A percentile compares a stretch with the other conserved stretches of the same genome.
phyloP scores from a whole-genome alignment of 1,140 invertebrate genomes.

The Plectrocnemia conspersa region DNA sequence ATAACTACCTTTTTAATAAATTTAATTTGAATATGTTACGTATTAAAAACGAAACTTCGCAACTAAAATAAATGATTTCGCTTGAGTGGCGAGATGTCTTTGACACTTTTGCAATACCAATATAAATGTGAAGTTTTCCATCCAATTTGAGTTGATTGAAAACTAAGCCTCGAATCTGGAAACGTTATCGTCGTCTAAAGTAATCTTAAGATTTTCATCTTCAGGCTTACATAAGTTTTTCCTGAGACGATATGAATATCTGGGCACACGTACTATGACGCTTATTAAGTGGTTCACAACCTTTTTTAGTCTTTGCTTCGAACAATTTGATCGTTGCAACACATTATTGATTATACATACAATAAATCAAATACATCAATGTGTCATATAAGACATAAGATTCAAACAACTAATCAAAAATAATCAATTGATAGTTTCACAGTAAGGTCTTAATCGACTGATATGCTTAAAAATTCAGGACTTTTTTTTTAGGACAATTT shows the following conservation, averaged over 20 bases:
- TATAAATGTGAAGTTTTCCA: conserved; percentile 35
- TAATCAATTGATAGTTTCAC: no score
- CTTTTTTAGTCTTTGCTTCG: not conserved
- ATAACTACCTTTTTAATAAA: no score
- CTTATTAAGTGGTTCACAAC: not conserved
- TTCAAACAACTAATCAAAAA: no score
- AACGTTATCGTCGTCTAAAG: conserved; percentile 29
- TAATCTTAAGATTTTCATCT: conserved; percentile 35
- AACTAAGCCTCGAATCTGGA: conserved; percentile 32
- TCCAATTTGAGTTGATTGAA: conserved; percentile 36
- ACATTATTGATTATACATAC: no score
- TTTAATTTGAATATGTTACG: no score
- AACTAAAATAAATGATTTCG: conserved; percentile 5
- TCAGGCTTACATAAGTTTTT: conserved; percentile 32
- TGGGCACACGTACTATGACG: conserved; percentile 15
- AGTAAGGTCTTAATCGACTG: no score
- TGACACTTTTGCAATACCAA: conserved; percentile 25
- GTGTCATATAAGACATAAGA: no score
- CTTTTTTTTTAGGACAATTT: no score
- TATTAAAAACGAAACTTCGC: no score
- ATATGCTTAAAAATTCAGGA: no score
- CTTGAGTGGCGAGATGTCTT: conserved; percentile 14
- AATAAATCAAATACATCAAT: no score
- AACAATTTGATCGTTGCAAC: no score
- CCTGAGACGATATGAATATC: conserved; percentile 28